A percentile compares a stretch with the other conserved stretches of the same genome.
phyloP scores from a whole-genome alignment of 2,888 invertebrate genomes.

The Invenusta paracnida region DNA sequence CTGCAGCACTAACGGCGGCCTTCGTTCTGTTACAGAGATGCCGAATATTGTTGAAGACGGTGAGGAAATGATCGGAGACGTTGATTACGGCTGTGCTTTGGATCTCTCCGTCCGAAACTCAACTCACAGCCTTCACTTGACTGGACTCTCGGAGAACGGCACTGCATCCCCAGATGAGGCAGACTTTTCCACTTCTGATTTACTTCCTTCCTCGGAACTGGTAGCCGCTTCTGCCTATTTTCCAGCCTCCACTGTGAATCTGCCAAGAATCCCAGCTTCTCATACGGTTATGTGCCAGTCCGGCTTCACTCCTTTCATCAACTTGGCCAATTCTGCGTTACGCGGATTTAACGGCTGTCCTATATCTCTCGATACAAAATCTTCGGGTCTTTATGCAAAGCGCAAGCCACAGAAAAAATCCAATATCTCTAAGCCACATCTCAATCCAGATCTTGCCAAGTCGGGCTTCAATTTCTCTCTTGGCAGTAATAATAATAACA shows the following conservation, averaged over 20 bases:
- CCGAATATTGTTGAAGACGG: not conserved
- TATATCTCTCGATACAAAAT: not conserved
- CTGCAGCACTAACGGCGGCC: not conserved
- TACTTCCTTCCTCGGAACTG: not conserved
- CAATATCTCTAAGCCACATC: not conserved
- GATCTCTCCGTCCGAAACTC: conserved; percentile 24
- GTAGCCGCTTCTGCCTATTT: not conserved
- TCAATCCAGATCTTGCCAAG: conserved; percentile 13
- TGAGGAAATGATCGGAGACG: no score
- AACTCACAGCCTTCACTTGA: not conserved
- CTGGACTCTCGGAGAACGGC: not conserved
- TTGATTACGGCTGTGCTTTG: not conserved
- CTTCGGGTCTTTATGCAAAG: not conserved
- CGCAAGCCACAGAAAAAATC: conserved; percentile 16
- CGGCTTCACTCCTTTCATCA: not conserved
- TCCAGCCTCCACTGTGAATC: not conserved
- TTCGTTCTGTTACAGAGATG: not conserved
- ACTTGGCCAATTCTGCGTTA: not conserved
- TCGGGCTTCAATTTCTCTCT: not conserved
- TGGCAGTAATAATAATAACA: not conserved
- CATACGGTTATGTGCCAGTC: conserved; percentile 10
- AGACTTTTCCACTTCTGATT: no score
- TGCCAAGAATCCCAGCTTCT: not conserved
- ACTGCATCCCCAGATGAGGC: not conserved
- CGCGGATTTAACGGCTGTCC: not conserved